Evolutionary conservation across 2,888 invertebrate genomes (phyloP), one percentile per base, ranked within the genome.

Genomic region (Ecliptopera silaceata): DNA sequence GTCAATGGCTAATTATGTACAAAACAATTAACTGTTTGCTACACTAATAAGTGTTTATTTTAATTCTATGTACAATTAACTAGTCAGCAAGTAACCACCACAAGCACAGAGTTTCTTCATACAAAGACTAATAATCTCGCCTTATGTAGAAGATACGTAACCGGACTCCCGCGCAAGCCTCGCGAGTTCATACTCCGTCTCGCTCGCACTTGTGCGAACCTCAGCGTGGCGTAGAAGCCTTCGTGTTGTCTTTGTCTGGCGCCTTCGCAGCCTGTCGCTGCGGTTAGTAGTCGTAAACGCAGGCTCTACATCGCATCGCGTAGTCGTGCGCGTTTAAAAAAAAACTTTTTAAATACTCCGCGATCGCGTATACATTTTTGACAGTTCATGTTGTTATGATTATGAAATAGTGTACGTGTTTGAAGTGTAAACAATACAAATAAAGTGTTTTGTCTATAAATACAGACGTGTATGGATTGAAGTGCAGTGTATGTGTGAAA

Each of bases 91-190:
- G 60, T 64, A 65, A 69, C 63, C 54, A 64, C 64, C 49, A 69
- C 66, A 68, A 67, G 70, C 67, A 72, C 73, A 75, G 71, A 72
- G 80, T 82, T 84, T 80, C 75, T 75, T 72, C 70, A 71, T 72
- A 78, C 73, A 71, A 74, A 80, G 76, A 72, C 75, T 79, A 13
- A 80, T 79, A 80, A 74, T 84, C 77, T 81, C 74, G 77, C 84
- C 76, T 79, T 79, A 66, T 59, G 64, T 63, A 62, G 81, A 72
- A 80, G 79, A 84, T 76, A 82, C 79, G 80, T 86, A 87, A 84
- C 89, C 87, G 86, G 86, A 86, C 86, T 86, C 88, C 86, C 82
- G 84, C 82, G 77, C 72, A 80, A 83, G 86, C 86, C 81, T 82
- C 81, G 52, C 38, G 26, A 42, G 42, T 13, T 15, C 34, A 26